Percentiles rank a stretch among this genome's conserved stretches.
phyloP scores from a whole-genome alignment of 2,113 vertebrate genomes.

The Vulpes vulpes region DNA sequence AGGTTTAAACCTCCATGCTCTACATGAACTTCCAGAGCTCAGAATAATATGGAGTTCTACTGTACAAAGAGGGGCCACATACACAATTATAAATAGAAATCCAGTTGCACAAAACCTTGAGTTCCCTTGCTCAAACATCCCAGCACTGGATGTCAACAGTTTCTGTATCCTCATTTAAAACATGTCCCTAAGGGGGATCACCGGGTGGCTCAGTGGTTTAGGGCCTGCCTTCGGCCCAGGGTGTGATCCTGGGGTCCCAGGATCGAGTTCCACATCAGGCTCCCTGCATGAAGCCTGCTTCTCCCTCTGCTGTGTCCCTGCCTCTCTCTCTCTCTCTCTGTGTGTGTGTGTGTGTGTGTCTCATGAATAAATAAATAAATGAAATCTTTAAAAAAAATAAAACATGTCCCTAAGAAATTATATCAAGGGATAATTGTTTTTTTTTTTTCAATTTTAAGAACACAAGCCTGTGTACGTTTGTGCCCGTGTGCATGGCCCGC shows the following conservation, averaged over 20 bases:
- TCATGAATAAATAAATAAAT: too few relatives aligned
- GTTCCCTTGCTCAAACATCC: background rate
- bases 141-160: background rate
- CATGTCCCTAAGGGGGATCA: background rate
- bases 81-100: too few relatives aligned
- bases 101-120: background rate
- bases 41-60: background rate
- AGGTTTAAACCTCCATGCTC: background rate
- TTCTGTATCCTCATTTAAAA: background rate
- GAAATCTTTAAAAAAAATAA: too few relatives aligned
- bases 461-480: fast-evolving
- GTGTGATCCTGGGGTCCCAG: too few relatives aligned
- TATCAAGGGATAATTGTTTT: background rate
- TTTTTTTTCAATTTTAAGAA: background rate
- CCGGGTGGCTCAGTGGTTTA: too few relatives aligned
- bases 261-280: too few relatives aligned
- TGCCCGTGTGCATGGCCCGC: fast-evolving
- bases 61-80: fast-evolving
- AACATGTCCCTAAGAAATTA: background rate
- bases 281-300: too few relatives aligned
- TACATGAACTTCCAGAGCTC: background rate
- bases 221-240: too few relatives aligned
- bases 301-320: too few relatives aligned
- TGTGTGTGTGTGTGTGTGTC: too few relatives aligned
- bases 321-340: too few relatives aligned